These are phyloP conservation scores for Hipposideros larvatus DNA, from an alignment of 2,797 vertebrate species.

Conservation along the genomic window DNA sequence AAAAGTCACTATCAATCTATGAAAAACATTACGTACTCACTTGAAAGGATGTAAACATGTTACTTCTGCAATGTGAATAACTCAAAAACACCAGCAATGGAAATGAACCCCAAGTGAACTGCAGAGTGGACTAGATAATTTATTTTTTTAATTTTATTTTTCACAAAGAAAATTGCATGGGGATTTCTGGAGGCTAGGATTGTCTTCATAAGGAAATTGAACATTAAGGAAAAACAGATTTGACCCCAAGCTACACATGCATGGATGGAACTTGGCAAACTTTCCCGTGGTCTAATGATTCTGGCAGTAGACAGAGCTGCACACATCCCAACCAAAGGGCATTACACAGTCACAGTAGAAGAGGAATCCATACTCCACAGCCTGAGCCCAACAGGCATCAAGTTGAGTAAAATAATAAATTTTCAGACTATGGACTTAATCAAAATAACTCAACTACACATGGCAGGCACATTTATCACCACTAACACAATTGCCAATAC, in stretches of 20 bases:
- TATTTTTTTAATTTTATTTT: conserved; percentile 49
- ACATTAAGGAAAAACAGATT: conserved; percentile 72
- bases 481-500: neutral
- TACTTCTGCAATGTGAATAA: neutral
- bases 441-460: neutral
- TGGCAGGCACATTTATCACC: neutral
- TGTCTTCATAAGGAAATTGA: conserved; percentile 67
- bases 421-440: conserved; percentile 15
- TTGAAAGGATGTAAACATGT: neutral
- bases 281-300: neutral
- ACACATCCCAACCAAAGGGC: neutral
- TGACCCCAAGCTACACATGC: conserved; percentile 32
- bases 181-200: neutral
- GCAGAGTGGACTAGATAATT: neutral
- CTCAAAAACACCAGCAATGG: neutral
- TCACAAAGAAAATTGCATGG: conserved; percentile 53
- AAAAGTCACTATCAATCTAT: neutral
- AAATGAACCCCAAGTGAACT: conserved; percentile 49
- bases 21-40: conserved; percentile 2
- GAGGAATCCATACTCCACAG: neutral
- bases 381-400: neutral
- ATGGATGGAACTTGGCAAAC: conserved; percentile 55
- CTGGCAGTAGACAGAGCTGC: neutral
- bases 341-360: neutral
- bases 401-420: neutral